Evolutionary conservation across 2,797 vertebrate species (phyloP), one percentile per base, ranked within the genome.

Genomic region (Kryptolebias ocellatus): DNA sequence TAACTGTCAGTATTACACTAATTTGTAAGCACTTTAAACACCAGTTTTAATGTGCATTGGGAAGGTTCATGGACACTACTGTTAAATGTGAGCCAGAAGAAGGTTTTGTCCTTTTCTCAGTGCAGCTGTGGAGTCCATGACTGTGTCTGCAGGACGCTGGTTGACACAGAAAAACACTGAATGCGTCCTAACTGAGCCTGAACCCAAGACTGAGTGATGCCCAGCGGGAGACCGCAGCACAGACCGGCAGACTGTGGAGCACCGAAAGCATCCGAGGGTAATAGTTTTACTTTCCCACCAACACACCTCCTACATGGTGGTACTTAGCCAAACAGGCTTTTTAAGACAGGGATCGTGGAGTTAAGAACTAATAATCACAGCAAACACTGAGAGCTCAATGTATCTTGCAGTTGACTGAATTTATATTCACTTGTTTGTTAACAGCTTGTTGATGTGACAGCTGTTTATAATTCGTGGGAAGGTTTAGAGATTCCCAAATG

Each of bases 261-360:
- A 10, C 49, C 67, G 17, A 67, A 64, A 74, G 53, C 27, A 51
- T 64, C 71, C 56, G 46, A 84, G 87, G 87, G 88, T 81, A 82
- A 83, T 72, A 55, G 66, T 64, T 72, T 71, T 75, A 50, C 47
- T 64, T 52, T 74, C 60, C 73, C 56, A 53, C 45, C 45, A 55
- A 29, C 55, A 61, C 67, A 57, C 79, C 72, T 72, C 20, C 61
- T 51, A 45, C 58, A 53, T 67, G 29, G 39, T 79, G 67, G 31
- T 74, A 58, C 61, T 64, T 68, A 69, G 72, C 76, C 84, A 88
- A 80, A 78, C 76, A 61, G 52, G 64, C 79, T 85, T 83, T 89
- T 76, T 66, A 58, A 74, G 56, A 60, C 75, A 72, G 53, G 59
- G 31, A 66, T 76, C 57, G 53, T 44, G 46, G n/a, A 54, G 29